phyloP scores from a whole-genome alignment of 1,140 invertebrate species.

The Macrobrachium nipponense region DNA sequence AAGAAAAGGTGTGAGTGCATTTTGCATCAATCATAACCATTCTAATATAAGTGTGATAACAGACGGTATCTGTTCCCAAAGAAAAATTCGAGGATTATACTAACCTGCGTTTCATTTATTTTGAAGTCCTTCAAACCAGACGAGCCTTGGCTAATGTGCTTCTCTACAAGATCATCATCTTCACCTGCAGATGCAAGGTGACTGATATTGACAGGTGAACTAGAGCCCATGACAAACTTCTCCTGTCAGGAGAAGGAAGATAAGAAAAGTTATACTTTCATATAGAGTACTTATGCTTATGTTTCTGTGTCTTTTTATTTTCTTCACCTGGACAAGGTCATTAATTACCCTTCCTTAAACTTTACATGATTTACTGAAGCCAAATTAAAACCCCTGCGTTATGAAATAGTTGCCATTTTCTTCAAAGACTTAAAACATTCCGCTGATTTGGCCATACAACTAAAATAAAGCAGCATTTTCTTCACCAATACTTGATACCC shows the following conservation, averaged over 20 bases:
- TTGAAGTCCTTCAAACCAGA: slow-evolving; percentile 12
- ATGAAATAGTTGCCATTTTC: no score
- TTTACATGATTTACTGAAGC: no score
- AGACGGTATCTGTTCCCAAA: no score
- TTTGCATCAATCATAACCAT: no score
- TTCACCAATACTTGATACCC: no score
- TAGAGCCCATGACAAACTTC: slow-evolving; percentile 28
- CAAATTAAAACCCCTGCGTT: no score
- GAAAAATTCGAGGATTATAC: neutral
- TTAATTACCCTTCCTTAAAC: neutral
- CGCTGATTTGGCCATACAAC: neutral
- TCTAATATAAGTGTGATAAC: no score
- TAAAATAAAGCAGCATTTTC: neutral
- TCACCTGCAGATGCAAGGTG: neutral
- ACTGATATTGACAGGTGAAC: neutral
- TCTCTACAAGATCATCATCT: neutral
- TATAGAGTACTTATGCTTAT: no score
- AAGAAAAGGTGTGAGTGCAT: no score
- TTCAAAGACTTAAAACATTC: neutral
- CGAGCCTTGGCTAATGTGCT: slow-evolving; percentile 38
- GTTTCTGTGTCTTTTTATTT: no score
- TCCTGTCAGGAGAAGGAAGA: slow-evolving; percentile 10
- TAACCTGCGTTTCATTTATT: slow-evolving; percentile 35
- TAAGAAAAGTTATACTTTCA: neutral
- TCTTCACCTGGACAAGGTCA: neutral